Conservation (phyloP, 2,113 vertebrate species). For the Pterocles orientalis region DNA sequence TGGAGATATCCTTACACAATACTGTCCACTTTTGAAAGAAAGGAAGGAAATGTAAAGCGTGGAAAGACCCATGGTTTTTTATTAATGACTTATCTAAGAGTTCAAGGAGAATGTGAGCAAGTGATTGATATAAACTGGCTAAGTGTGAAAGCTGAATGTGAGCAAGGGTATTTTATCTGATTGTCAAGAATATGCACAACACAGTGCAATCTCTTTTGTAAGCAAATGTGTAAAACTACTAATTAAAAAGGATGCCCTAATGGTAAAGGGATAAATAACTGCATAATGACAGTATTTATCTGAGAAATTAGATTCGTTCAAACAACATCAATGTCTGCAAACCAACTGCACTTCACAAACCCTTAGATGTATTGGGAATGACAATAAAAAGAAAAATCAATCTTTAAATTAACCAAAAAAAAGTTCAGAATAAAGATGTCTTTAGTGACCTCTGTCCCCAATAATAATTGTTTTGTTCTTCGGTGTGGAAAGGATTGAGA, state of each 20-base stretch:
- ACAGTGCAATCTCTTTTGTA: not conserved
- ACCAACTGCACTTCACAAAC: not conserved
- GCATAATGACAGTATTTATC: not conserved
- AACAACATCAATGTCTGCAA: not conserved
- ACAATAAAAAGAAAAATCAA: not conserved
- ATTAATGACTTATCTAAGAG: not conserved
- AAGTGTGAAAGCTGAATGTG: not conserved
- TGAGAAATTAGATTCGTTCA: not conserved
- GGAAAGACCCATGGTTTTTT: rapidly evolving
- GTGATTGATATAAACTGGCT: not conserved
- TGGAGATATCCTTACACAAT: not conserved
- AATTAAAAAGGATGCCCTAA: not conserved
- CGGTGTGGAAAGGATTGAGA: not conserved
- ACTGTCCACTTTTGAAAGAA: not conserved
- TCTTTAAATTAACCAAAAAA: not conserved
- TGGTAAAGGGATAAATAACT: not conserved
- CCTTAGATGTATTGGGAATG: not conserved
- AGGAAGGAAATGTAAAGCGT: not conserved
- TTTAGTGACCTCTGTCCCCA: not conserved
- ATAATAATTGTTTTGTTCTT: not conserved
- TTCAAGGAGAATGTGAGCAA: not conserved
- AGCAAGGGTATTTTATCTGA: conserved; percentile 12
- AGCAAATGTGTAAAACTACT: not conserved
- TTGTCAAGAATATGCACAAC: not conserved
- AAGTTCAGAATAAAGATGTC: not conserved